Base-by-base conservation (phyloP, 2,113 vertebrate species). In the Amphilophus citrinellus region DNA sequence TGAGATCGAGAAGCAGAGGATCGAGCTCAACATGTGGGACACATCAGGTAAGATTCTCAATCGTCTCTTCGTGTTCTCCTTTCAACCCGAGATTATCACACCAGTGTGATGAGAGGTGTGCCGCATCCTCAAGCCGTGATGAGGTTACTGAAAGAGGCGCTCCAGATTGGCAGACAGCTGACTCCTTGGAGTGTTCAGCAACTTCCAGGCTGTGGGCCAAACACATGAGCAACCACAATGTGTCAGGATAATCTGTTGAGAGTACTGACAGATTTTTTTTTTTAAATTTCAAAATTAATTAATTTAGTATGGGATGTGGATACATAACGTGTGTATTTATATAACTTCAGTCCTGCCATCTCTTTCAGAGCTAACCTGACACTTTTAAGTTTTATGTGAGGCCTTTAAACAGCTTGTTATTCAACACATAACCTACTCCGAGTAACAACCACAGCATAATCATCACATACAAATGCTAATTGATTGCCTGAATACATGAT, bases 1-100 rank as follows among this genome's bases (percentile, higher is more conserved):
- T 53, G 97, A 98, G 95, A 97, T 98, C 76, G 97, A 98, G 83
- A 97, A 98, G 89, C 97, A 97, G 94, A 96, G 98, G 94, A 99
- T 97, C 68, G 98, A 99, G 93, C 97, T 99, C 92, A 98, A 97
- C 96, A 98, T 98, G 97, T 99, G 98, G 98, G 98, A 98, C 92
- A 99, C 98, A 56, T 98, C 98, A 96, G 98, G 98, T 98, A 90
- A 87, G 85, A 81, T 13, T 6, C 2, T 5, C 18, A 47, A 20
- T 61, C 20, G 6, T 65, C 27, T 61, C 17, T 37, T 30, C 56
- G 65, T 66, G 37, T 18, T 30, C 13, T 27, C 66, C 66, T 71
- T 71, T 50, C 66, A 71, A 71, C 66, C 50, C 22, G 1, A 14
- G 71, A 65, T 63, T 61, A 63, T 76, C 37, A 60, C 80, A 62